Base-by-base conservation (phyloP, 1,140 invertebrate species). In the Drosophila tristis region DNA sequence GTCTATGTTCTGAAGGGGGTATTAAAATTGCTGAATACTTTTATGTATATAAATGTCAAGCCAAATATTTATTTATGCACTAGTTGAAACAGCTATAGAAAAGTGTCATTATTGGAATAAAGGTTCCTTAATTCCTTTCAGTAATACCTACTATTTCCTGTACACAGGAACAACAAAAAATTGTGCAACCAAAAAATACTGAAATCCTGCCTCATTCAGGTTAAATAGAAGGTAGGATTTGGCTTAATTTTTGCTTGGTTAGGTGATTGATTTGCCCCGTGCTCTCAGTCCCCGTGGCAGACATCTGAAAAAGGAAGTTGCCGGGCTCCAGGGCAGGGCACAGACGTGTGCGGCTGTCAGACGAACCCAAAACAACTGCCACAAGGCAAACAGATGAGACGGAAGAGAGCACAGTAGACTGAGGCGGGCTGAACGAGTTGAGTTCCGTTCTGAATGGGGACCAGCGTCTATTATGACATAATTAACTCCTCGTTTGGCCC, bases 401-500 rank as follows among this genome's bases (percentile, higher is more conserved):
- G 25, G 35, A 31, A 50, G 63, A 29, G 63, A 50, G 45, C 20
- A 20, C 20, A 20, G 20, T 1, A 2, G 20, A 20, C 20, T 20
- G 20, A 20, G 20, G 1, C 20, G 20, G 20, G 20, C 66, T 44
- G 31, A 70, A 70, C 64, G 66, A 70, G 66, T 70, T 70, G 39
- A 65, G 51, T 39, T 57, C 51, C 53, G 35, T 5, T 13, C 35
- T 39, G 35, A 13, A 39, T 39, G 11, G 35, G 11, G 35, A 39
- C 11, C 35, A 13, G 26, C 20, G 44, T n/a, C 79, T 79, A 87
- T 86, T 86, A 87, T 80, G 84, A 87, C 82, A 89, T 82, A 86
- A 86, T 86, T 86, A 86, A 86, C 82, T 87, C 71, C 78, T 82
- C 79, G 78, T 87, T 78, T 72, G 49, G 35, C 50, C 47, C 80